phyloP scores from a whole-genome alignment of 1,140 invertebrate genomes.

The Pseudomyrmex concolor region DNA sequence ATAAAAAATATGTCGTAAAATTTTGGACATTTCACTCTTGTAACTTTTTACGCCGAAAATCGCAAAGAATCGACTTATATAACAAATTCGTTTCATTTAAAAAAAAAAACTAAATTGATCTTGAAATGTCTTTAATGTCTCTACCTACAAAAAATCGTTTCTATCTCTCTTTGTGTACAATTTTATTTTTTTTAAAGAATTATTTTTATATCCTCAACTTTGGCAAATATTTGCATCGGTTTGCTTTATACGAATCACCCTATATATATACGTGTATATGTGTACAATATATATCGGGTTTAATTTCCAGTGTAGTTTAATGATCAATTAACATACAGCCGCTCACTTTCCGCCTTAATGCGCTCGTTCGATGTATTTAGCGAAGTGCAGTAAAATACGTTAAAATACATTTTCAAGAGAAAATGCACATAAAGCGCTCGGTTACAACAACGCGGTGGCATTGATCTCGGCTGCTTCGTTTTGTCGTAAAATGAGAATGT shows the following conservation, averaged over 20 bases:
- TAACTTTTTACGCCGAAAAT: too few relatives aligned
- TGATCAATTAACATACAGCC: background rate
- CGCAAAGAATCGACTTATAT: too few relatives aligned
- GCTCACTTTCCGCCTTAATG: conserved; percentile 22
- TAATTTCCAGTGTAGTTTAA: conserved; percentile 25
- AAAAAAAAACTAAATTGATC: too few relatives aligned
- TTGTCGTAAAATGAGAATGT: conserved; percentile 27
- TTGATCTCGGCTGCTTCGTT: background rate
- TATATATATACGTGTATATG: background rate
- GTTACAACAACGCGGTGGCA: background rate
- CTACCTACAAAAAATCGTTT: too few relatives aligned
- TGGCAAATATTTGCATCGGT: too few relatives aligned
- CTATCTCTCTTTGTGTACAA: too few relatives aligned
- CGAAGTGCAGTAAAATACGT: conserved; percentile 5
- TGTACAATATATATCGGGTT: background rate
- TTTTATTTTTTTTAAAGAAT: too few relatives aligned
- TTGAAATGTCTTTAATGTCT: too few relatives aligned
- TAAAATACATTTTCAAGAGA: background rate
- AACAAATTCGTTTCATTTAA: too few relatives aligned
- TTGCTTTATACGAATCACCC: background rate
- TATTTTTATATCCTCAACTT: too few relatives aligned
- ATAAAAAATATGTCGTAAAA: too few relatives aligned
- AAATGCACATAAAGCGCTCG: background rate
- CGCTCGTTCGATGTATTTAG: background rate
- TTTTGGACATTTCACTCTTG: too few relatives aligned